phyloP scores from a whole-genome alignment of 2,797 vertebrate genomes.

The Chlorospingus flavigularis region DNA sequence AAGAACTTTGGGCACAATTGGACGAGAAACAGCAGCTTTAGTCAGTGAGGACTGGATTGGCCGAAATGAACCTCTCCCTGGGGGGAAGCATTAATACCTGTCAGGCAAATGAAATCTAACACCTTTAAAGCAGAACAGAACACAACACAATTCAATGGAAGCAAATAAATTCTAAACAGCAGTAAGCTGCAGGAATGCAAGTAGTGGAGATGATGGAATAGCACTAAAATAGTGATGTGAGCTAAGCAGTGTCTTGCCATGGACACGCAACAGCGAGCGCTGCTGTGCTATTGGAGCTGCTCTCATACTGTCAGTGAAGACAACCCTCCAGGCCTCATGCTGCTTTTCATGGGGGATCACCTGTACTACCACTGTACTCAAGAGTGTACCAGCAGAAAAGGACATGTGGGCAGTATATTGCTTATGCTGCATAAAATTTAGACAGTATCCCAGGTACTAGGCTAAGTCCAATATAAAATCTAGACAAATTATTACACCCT shows the following conservation, averaged over 20 bases:
- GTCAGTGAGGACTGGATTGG: slow-evolving; percentile 90
- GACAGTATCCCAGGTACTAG: not conserved
- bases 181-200: not conserved
- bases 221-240: not conserved
- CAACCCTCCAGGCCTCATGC: not conserved
- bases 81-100: not conserved
- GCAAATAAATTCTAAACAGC: not conserved
- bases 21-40: slow-evolving; percentile 83
- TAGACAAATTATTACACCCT: not conserved
- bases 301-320: not conserved
- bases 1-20: slow-evolving; percentile 84
- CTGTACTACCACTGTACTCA: not conserved
- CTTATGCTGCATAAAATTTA: not conserved
- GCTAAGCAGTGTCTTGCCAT: not conserved
- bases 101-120: not conserved
- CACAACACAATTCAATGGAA: not conserved
- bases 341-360: not conserved
- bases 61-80: slow-evolving; percentile 96
- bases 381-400: not conserved
- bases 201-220: not conserved
- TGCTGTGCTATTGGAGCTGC: not conserved
- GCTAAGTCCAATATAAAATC: not conserved
- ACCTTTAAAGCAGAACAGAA: not conserved
- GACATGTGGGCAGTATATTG: not conserved
- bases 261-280: accelerated